Conservation (phyloP, 1,140 invertebrate genomes). For the Cotesia glomerata region DNA sequence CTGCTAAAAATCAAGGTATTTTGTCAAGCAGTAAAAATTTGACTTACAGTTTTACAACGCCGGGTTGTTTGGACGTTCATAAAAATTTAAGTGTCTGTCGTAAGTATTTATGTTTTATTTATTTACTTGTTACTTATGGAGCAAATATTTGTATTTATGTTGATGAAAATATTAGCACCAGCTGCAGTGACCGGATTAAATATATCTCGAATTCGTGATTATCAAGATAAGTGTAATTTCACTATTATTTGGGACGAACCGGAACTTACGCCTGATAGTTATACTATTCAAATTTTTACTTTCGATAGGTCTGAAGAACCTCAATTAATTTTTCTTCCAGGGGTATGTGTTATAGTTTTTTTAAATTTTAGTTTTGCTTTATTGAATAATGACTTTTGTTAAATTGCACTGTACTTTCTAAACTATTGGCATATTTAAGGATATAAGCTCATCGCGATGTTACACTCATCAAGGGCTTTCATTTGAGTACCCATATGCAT, state of each 20-base stretch:
- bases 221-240: conserved; percentile 42
- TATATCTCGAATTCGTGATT: background rate
- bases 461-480: no score
- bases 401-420: no score
- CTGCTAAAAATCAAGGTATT: conserved; percentile 33
- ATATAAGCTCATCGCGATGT: no score
- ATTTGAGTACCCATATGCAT: no score
- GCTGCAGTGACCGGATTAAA: conserved; percentile 39
- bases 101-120: conserved; percentile 38
- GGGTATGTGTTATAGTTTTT: conserved; percentile 43
- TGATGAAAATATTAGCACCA: conserved; percentile 43
- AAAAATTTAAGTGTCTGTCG: conserved; percentile 50
- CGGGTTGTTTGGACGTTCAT: conserved; percentile 51
- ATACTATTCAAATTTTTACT: conserved; percentile 43
- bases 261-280: conserved; percentile 52
- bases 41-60: conserved; percentile 43
- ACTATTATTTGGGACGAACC: conserved; percentile 53
- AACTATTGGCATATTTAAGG: no score
- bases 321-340: conserved; percentile 32
- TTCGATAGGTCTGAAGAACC: conserved; percentile 3
- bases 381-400: no score
- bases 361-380: background rate
- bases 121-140: background rate
- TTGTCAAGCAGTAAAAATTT: conserved; percentile 32
- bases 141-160: conserved; percentile 4